Conservation (phyloP, 2,888 invertebrate species). For the Acanthopleura granulata region DNA sequence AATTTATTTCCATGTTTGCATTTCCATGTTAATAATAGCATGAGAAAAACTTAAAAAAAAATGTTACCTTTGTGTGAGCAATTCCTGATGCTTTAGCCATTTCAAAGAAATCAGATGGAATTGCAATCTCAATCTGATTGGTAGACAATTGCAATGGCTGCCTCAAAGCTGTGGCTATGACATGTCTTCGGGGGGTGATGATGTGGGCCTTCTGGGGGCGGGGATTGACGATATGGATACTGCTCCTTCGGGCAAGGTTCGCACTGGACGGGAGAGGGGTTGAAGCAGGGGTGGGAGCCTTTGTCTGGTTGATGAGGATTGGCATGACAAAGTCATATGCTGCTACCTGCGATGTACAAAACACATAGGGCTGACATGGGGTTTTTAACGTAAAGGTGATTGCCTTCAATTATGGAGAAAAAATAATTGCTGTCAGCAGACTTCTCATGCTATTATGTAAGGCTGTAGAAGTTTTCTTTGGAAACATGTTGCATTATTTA, state of each 20-base stretch:
- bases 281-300: slow-evolving; percentile 59
- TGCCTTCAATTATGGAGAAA: too few relatives aligned
- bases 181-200: slow-evolving; percentile 62
- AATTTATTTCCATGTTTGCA: too few relatives aligned
- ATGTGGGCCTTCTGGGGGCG: slow-evolving; percentile 54
- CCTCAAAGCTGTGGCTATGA: slow-evolving; percentile 67
- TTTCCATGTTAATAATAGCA: too few relatives aligned
- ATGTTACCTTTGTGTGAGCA: slow-evolving; percentile 41
- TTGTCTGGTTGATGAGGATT: slow-evolving; percentile 63
- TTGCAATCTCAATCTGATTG: slow-evolving; percentile 58
- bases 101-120: slow-evolving; percentile 56
- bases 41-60: too few relatives aligned
- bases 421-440: too few relatives aligned
- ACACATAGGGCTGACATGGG: slow-evolving; percentile 8
- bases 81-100: slow-evolving; percentile 35
- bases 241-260: slow-evolving; percentile 58
- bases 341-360: slow-evolving; percentile 60
- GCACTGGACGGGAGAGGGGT: slow-evolving; percentile 56
- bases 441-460: too few relatives aligned
- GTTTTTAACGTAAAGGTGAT: too few relatives aligned
- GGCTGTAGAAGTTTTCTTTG: too few relatives aligned
- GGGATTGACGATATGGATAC: slow-evolving; percentile 63
- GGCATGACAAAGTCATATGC: slow-evolving; percentile 69
- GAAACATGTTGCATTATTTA: too few relatives aligned
- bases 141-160: slow-evolving; percentile 65